A percentile compares a stretch with the other conserved stretches of the same genome.
phyloP scores from a whole-genome alignment of 1,140 invertebrate genomes.

The Eulimnadia texana region DNA sequence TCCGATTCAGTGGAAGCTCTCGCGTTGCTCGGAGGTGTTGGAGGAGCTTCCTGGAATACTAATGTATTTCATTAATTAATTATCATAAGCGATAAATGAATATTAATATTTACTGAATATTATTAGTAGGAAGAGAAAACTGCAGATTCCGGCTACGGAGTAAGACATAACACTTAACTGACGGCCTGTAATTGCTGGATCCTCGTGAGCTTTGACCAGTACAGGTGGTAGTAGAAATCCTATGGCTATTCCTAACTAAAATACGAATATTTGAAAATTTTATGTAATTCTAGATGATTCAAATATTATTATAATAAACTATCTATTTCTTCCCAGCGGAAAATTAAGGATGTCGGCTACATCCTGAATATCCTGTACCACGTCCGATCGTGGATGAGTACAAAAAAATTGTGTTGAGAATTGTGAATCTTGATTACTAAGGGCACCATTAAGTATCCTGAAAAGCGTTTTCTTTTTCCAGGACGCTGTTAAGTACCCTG shows the following conservation, averaged over 20 bases:
- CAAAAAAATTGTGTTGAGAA: too few species aligned
- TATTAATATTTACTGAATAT: constrained; percentile 51
- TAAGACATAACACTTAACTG: constrained; percentile 71
- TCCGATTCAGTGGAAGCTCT: constrained; percentile 38
- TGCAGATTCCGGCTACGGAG: constrained; percentile 52
- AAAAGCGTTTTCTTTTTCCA: too few species aligned
- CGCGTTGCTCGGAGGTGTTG: constrained; percentile 61
- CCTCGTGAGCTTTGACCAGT: constrained; percentile 47
- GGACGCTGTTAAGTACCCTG: too few species aligned
- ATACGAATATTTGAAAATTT: constrained; percentile 22
- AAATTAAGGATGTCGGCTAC: too few species aligned
- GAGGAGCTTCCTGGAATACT: constrained; percentile 70
- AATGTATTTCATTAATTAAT: constrained; percentile 20
- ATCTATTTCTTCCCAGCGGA: too few species aligned
- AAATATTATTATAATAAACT: too few species aligned
- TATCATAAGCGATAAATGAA: background rate
- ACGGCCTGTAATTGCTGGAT: constrained; percentile 40
- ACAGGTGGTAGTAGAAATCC: constrained; percentile 80
- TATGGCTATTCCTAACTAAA: constrained; percentile 70
- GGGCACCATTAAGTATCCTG: too few species aligned
- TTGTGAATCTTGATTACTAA: too few species aligned
- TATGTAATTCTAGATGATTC: too few species aligned
- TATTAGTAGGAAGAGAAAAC: constrained; percentile 56
- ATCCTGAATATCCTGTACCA: too few species aligned
- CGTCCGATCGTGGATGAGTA: too few species aligned